phyloP scores from a whole-genome alignment of 2,888 invertebrate genomes.

The Cactoblastis cactorum region DNA sequence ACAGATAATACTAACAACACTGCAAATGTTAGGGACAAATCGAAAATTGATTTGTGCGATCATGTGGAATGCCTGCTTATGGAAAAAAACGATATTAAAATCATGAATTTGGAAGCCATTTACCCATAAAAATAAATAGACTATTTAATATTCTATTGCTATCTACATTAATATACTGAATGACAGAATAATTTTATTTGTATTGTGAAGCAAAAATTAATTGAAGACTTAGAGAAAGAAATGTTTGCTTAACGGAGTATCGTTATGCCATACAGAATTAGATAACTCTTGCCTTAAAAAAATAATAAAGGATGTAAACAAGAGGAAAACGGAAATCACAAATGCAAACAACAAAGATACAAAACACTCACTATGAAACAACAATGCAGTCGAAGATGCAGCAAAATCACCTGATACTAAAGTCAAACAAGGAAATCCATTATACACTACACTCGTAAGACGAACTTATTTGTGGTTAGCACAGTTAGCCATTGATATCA shows the following conservation, averaged over 20 bases:
- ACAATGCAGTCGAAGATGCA: conserved; percentile 43
- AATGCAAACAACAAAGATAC: conserved; percentile 41
- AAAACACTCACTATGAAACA: conserved; percentile 44
- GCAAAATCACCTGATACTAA: conserved; percentile 44
- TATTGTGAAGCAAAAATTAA: too few relatives aligned
- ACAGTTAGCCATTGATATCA: conserved; percentile 31
- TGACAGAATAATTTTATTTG: too few relatives aligned
- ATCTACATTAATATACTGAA: too few relatives aligned
- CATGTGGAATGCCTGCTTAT: background rate
- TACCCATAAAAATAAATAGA: too few relatives aligned
- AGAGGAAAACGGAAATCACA: conserved; percentile 32
- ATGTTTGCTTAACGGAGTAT: background rate
- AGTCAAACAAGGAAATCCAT: conserved; percentile 65
- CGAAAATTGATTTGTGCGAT: conserved; percentile 31
- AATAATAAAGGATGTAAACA: conserved; percentile 26
- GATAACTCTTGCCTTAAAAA: background rate
- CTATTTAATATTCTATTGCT: too few relatives aligned
- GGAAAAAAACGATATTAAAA: background rate
- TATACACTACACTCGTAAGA: conserved; percentile 54
- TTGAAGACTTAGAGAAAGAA: background rate
- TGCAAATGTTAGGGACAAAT: conserved; percentile 36
- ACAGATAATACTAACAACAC: conserved; percentile 40
- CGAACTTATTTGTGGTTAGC: conserved; percentile 36
- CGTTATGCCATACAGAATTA: background rate
- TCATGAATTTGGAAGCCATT: too few relatives aligned